phyloP scores from a whole-genome alignment of 2,113 vertebrate genomes.

The Siphamia tubifer region DNA sequence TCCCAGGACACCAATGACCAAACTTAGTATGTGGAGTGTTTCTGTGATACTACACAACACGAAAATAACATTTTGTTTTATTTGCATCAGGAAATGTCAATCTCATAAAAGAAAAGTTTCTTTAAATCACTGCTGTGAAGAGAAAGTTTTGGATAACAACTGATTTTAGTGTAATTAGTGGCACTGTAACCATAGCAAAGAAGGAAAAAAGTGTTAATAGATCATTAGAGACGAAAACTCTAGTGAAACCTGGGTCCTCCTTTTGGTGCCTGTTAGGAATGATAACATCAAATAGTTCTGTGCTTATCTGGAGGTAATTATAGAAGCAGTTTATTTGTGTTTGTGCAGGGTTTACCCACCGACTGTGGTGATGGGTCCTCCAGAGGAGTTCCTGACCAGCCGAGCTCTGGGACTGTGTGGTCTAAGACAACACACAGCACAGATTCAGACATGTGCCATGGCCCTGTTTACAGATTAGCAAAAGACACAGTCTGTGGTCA shows the following conservation, averaged over 20 bases:
- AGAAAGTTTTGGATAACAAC: background rate
- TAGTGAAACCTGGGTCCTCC: background rate
- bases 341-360: conserved; percentile 77
- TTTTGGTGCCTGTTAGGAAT: background rate
- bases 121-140: background rate
- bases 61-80: background rate
- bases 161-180: background rate
- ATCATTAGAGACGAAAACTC: background rate
- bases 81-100: background rate
- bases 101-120: background rate
- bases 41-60: background rate
- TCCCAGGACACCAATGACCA: conserved; percentile 30
- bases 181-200: background rate
- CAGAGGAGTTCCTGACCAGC: conserved; percentile 75
- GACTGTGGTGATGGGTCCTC: conserved; percentile 87
- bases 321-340: background rate
- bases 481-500: background rate
- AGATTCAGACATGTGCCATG: background rate
- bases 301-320: conserved; percentile 20
- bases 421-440: conserved; percentile 64
- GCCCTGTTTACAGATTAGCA: background rate
- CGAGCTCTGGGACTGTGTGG: conserved; percentile 87
- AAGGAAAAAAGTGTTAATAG: background rate
- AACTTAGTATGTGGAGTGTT: conserved; percentile 25
- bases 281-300: conserved; percentile 3